Percentiles rank a stretch among this genome's conserved stretches.
phyloP scores from a whole-genome alignment of 2,797 vertebrate genomes.

The Gobio occitaniae region DNA sequence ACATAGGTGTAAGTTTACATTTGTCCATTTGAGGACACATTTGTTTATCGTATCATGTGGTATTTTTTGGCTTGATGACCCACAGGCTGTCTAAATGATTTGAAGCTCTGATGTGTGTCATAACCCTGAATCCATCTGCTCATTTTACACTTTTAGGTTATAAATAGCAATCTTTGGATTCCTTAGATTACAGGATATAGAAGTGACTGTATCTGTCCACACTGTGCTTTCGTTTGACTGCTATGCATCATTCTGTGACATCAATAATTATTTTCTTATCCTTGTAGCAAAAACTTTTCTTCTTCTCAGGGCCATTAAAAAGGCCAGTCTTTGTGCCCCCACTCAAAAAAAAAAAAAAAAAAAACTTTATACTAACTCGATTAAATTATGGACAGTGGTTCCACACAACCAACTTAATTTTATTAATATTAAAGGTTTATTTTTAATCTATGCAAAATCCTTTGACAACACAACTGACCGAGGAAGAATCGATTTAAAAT shows the following conservation, averaged over 20 bases:
- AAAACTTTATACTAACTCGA: no score
- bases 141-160: constrained; percentile 1
- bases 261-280: neutral
- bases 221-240: neutral
- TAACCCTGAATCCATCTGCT: neutral
- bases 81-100: neutral
- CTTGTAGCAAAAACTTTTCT: neutral
- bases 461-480: no score
- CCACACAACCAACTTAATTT: no score
- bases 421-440: no score
- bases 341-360: no score
- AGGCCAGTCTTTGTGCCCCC: neutral
- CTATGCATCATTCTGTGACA: neutral
- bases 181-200: neutral
- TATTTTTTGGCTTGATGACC: neutral
- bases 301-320: neutral
- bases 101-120: neutral
- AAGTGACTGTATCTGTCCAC: neutral
- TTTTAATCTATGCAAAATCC: no score
- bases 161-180: neutral
- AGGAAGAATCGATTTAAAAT: no score
- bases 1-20: neutral
- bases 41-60: neutral
- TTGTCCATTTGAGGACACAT: neutral
- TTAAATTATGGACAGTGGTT: no score